A percentile compares a stretch with the other conserved stretches of the same genome.
These are phyloP conservation scores for Beroe forskalii DNA, from an alignment of 37 sponge, comb jelly and placozoan genomes.

Conservation along the genomic window DNA sequence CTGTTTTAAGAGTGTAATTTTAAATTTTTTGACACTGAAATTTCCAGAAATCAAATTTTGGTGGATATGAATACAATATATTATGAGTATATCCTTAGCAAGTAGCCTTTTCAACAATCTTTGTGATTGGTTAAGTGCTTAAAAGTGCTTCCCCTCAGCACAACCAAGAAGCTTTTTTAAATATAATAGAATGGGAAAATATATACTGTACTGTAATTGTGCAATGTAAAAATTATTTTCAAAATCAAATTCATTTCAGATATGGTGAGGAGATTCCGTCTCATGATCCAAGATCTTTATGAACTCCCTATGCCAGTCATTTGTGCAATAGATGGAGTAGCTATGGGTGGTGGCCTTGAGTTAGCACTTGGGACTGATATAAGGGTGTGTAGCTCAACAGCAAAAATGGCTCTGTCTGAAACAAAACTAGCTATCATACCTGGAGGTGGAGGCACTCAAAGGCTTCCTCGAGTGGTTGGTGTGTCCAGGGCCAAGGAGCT, in stretches of 20 bases:
- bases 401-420: conserved; percentile 87
- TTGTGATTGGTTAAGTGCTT: too few relatives aligned
- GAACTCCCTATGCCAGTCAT: conserved; percentile 83
- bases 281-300: conserved; percentile 69
- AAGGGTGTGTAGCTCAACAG: conserved; percentile 64
- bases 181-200: too few relatives aligned
- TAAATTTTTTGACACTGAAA: too few relatives aligned
- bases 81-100: too few relatives aligned
- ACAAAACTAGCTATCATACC: conserved; percentile 96
- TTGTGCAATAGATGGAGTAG: conserved; percentile 89
- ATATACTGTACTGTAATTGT: too few relatives aligned
- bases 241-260: background rate
- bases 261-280: conserved; percentile 66
- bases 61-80: too few relatives aligned
- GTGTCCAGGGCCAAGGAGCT: conserved; percentile 90
- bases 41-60: too few relatives aligned
- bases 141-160: too few relatives aligned
- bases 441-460: conserved; percentile 96
- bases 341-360: conserved; percentile 97
- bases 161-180: too few relatives aligned
- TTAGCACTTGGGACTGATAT: conserved; percentile 89
- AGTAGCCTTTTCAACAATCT: too few relatives aligned
- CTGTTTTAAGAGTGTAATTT: too few relatives aligned
- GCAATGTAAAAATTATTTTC: too few relatives aligned
- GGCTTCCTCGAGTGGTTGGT: conserved; percentile 87